phyloP scores from a whole-genome alignment of 2,888 invertebrate genomes.

The Spodoptera exigua region DNA sequence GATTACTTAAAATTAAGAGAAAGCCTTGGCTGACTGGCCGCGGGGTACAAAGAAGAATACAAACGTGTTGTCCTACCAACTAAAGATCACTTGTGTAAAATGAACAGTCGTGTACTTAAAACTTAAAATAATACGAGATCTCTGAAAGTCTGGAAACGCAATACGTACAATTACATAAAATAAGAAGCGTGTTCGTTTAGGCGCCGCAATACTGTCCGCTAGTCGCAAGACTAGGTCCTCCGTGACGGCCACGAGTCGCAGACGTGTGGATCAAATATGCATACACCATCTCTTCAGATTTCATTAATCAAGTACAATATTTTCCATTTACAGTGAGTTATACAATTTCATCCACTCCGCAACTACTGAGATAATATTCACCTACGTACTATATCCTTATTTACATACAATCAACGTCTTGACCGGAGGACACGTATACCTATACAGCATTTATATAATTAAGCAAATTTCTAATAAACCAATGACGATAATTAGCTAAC shows the following conservation, averaged over 20 bases:
- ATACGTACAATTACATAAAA: constrained; percentile 83
- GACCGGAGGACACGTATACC: constrained; percentile 55
- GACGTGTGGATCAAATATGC: constrained; percentile 3
- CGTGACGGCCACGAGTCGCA: constrained; percentile 17
- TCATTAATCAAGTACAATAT: neutral
- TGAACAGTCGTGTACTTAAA: constrained; percentile 86
- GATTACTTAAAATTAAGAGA: constrained; percentile 63
- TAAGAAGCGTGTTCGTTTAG: constrained; percentile 72
- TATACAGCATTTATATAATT: constrained; percentile 54
- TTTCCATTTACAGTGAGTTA: neutral
- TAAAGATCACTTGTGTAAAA: constrained; percentile 82
- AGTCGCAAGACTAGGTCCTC: constrained; percentile 38
- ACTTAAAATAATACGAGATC: constrained; percentile 88
- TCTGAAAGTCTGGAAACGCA: constrained; percentile 89
- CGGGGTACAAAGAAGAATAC: constrained; percentile 63
- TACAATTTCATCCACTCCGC: constrained; percentile 15
- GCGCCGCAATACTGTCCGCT: constrained; percentile 50
- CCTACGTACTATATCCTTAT: constrained; percentile 70
- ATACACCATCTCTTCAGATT: neutral
- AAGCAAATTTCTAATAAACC: constrained; percentile 60
- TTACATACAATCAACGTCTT: constrained; percentile 70
- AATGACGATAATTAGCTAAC: constrained; percentile 54
- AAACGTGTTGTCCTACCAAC: constrained; percentile 69
- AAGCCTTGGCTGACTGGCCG: constrained; percentile 74
- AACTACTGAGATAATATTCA: constrained; percentile 53